Evolutionary conservation across 2,113 vertebrate species (phyloP).

Genomic region (Gallinago undulata): DNA sequence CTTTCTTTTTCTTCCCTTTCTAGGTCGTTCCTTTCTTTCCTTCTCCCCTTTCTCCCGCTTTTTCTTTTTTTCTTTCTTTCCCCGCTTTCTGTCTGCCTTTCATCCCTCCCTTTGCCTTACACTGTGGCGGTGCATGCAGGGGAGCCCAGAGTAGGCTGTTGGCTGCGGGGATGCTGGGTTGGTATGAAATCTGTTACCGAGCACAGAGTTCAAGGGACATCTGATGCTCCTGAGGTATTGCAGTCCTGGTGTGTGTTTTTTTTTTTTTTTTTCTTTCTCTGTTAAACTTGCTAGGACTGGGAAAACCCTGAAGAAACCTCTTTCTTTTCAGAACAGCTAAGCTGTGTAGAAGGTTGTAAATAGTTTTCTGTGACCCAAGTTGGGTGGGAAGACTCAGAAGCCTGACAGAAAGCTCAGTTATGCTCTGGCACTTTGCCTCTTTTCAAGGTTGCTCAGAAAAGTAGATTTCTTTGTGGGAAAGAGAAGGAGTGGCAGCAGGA

Average conservation of each 20-base stretch:
- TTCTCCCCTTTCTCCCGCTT: too few species aligned
- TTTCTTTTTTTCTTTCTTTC: too few species aligned
- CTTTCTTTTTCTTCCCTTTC: not conserved
- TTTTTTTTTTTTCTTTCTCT: too few species aligned
- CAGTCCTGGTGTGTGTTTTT: accelerated
- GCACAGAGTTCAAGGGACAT: not conserved
- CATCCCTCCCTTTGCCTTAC: not conserved
- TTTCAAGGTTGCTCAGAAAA: constrained; percentile 45
- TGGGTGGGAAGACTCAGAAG: not conserved
- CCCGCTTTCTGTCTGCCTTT: accelerated
- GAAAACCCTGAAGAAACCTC: not conserved
- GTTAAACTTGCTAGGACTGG: not conserved
- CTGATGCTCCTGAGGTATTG: not conserved
- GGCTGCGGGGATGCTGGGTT: too few species aligned
- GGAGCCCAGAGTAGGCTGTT: not conserved
- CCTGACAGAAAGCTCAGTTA: not conserved
- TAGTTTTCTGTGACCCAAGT: not conserved
- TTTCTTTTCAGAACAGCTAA: not conserved
- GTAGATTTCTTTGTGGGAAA: constrained; percentile 30
- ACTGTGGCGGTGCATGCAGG: accelerated
- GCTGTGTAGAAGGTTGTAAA: not conserved
- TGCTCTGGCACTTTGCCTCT: not conserved
- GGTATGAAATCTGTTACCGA: not conserved
- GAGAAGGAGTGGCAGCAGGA: not conserved
- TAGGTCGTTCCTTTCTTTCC: too few species aligned